Conservation (phyloP, 2,888 invertebrate species). For the Spodoptera picta region DNA sequence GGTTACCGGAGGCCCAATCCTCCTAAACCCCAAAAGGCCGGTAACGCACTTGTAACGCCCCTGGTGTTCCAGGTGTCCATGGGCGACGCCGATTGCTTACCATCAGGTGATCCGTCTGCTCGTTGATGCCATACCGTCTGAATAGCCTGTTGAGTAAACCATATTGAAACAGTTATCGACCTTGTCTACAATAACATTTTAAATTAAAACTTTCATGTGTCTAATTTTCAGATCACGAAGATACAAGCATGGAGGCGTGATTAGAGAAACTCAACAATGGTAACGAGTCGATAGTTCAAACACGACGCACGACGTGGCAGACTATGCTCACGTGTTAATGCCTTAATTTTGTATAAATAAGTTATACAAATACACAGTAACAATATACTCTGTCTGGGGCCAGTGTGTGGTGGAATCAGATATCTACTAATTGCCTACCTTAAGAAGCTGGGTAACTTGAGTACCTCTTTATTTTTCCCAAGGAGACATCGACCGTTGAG, state of each 20-base stretch:
- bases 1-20: too few relatives aligned
- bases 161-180: background rate
- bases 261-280: conserved; percentile 27
- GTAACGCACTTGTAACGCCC: too few relatives aligned
- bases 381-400: conserved; percentile 38
- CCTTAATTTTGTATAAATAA: conserved; percentile 44
- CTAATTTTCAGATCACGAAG: conserved; percentile 52
- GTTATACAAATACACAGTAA: conserved; percentile 45
- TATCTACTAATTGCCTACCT: conserved; percentile 55
- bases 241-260: conserved; percentile 15
- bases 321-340: conserved; percentile 23
- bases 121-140: too few relatives aligned
- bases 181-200: conserved; percentile 6
- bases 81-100: too few relatives aligned
- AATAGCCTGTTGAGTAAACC: too few relatives aligned
- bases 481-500: conserved; percentile 69
- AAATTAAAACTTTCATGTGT: conserved; percentile 27
- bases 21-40: too few relatives aligned
- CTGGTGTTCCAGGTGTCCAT: too few relatives aligned
- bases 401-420: conserved; percentile 52
- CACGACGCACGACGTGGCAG: conserved; percentile 8
- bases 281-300: conserved; percentile 3
- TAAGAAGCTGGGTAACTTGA: conserved; percentile 59
- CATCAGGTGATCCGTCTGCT: too few relatives aligned
- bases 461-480: conserved; percentile 68